These are phyloP conservation scores for Setophaga coronata DNA, from an alignment of 2,113 vertebrate genomes.

Conservation along the genomic window DNA sequence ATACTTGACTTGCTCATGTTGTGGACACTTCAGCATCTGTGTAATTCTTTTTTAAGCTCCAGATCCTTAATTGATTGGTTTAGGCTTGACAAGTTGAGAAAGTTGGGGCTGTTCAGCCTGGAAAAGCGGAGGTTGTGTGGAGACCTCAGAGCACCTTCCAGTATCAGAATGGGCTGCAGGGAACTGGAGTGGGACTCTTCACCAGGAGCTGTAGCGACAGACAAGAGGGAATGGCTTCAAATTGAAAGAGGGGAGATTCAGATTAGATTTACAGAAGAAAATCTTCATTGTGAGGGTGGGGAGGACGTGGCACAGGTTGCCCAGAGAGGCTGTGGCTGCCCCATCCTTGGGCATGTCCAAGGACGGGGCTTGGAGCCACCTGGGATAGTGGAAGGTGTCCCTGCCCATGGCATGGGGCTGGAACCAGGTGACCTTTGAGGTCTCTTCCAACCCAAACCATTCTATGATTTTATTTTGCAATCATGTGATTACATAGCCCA, in stretches of 20 bases:
- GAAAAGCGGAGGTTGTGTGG: background rate
- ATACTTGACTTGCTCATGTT: background rate
- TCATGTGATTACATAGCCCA: background rate
- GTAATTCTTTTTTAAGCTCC: background rate
- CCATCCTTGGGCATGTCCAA: background rate
- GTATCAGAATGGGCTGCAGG: background rate
- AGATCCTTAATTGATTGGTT: background rate
- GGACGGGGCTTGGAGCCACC: fast-evolving
- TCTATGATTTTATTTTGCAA: background rate
- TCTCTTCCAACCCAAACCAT: background rate
- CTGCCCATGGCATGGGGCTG: background rate
- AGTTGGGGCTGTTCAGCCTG: background rate
- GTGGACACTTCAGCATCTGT: background rate
- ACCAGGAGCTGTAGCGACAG: background rate
- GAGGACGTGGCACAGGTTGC: background rate
- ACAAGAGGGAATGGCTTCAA: background rate
- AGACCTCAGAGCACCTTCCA: background rate
- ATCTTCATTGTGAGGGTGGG: background rate
- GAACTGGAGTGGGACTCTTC: background rate
- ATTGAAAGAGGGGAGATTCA: background rate
- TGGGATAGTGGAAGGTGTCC: background rate
- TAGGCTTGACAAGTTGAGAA: background rate
- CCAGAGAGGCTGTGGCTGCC: background rate
- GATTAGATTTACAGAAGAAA: background rate
- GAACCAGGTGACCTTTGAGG: background rate